These are phyloP conservation scores for Alloscopus bannaensis DNA, from an alignment of 2,888 invertebrate genomes.

Conservation along the genomic window DNA sequence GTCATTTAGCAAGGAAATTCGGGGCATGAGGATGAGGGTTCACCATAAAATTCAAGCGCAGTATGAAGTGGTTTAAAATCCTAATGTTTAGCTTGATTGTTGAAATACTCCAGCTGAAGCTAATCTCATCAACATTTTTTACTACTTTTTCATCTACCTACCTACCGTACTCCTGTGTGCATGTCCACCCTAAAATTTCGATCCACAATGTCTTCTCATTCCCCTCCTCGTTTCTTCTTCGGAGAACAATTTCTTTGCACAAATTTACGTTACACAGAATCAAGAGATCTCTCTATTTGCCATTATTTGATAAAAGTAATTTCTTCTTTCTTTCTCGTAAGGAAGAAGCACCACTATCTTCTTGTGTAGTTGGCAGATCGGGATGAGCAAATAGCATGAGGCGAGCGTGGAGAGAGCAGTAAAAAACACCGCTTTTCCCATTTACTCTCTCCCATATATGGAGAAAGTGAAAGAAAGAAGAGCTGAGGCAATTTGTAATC, in stretches of 20 bases:
- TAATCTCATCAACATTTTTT: conserved; percentile 58
- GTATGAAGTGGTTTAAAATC: too few relatives aligned
- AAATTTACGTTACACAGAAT: conserved; percentile 54
- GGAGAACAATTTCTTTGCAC: conserved; percentile 48
- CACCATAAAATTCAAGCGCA: too few relatives aligned
- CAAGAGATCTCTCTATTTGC: conserved; percentile 53
- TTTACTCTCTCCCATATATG: conserved; percentile 9
- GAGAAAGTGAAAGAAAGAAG: conserved; percentile 29
- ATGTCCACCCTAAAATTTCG: background rate
- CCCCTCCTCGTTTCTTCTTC: background rate
- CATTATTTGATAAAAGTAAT: conserved; percentile 68
- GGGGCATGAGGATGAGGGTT: too few relatives aligned
- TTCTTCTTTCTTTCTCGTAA: conserved; percentile 59
- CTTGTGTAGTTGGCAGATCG: background rate
- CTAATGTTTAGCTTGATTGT: too few relatives aligned
- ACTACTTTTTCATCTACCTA: conserved; percentile 31
- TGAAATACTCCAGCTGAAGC: too few relatives aligned
- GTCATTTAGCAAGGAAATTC: too few relatives aligned
- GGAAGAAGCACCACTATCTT: conserved; percentile 2
- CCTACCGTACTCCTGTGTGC: background rate
- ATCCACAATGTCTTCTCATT: too few relatives aligned
- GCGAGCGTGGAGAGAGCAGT: conserved; percentile 23
- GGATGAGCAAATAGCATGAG: conserved; percentile 19
- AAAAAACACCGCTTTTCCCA: conserved; percentile 25
- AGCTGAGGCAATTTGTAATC: conserved; percentile 59